A percentile compares a stretch with the other conserved stretches of the same genome.
Conservation (phyloP, 2,888 invertebrate species). For the Himalopsyche kuldschensis region DNA sequence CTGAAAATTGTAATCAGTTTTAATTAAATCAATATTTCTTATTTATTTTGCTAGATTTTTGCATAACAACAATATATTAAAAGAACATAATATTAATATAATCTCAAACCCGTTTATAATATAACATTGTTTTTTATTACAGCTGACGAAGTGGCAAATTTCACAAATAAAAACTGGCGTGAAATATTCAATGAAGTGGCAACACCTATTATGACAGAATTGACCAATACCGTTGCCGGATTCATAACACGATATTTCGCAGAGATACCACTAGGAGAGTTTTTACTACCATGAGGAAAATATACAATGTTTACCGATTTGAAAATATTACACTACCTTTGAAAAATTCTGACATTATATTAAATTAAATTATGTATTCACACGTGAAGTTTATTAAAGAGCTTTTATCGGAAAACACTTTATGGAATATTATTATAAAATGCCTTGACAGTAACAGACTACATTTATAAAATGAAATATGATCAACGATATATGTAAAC, state of each 20-base stretch:
- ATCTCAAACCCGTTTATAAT: not conserved
- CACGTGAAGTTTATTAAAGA: too few species aligned
- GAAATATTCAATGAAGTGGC: slow-evolving; percentile 16
- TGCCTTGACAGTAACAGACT: too few species aligned
- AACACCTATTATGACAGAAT: not conserved
- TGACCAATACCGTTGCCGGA: not conserved
- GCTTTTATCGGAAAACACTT: not conserved
- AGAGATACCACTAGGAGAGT: slow-evolving; percentile 8
- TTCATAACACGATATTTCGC: not conserved
- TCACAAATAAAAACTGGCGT: slow-evolving; percentile 24
- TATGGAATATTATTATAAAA: too few species aligned
- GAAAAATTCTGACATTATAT: too few species aligned
- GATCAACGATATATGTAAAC: too few species aligned
- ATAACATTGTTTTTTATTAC: not conserved
- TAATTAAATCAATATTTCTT: too few species aligned
- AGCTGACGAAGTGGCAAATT: slow-evolving; percentile 10
- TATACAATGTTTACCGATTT: not conserved
- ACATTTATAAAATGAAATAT: too few species aligned
- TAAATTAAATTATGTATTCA: too few species aligned
- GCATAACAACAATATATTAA: not conserved
- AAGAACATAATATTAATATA: too few species aligned
- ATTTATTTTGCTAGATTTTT: not conserved
- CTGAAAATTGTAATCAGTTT: too few species aligned
- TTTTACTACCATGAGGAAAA: not conserved
- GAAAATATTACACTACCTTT: too few species aligned